Evolutionary conservation across 2,888 invertebrate genomes (phyloP), one percentile per base, ranked within the genome.

Genomic region (Lasioglossum marginatum): DNA sequence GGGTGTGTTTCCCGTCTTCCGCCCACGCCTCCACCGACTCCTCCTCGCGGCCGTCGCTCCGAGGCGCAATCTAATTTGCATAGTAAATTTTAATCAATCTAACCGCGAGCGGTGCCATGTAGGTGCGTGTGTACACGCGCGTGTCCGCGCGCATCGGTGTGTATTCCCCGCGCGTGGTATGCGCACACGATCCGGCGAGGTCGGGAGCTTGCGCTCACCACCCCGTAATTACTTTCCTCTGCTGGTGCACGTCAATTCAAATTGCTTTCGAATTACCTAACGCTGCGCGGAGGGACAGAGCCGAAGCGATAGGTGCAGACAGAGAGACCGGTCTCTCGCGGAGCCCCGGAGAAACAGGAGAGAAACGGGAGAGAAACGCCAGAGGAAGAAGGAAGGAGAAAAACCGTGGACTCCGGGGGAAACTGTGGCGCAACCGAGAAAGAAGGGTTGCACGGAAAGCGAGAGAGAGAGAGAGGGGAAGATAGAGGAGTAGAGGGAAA

Each of bases 261-360:
- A 93, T 93, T 93, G 92, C 94, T 94, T 92, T 93, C 93, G 92
- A 92, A 93, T 93, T 94, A 93, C 91, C 92, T 90, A 90, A 92
- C 92, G 92, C 81, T 75, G 66, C 78, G 79, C 79, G 71, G 77
- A 57, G 63, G 74, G 83, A 75, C 77, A 75, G 75, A 79, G 80
- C 23, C 63, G 78, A 19, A 48, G 75, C 81, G 78, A 87, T 87
- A 80, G 87, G 66, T 34, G 82, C 76, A 74, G 78, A 87, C 81
- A 82, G 82, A 80, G 81, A 52, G 80, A 8, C 34, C 19, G 37
- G 37, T 68, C n/a, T 14, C 27, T 14, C 70, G 34, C 79, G 79
- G 60, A 48, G 52, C n/a, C 19, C 37, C 4, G 16, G 48, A 63
- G 34, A 66, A 5, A 19, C 70, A 52, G 45, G 19, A n/a, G 60